phyloP scores from a whole-genome alignment of 2,888 invertebrate genomes.

The Mythimna impura region DNA sequence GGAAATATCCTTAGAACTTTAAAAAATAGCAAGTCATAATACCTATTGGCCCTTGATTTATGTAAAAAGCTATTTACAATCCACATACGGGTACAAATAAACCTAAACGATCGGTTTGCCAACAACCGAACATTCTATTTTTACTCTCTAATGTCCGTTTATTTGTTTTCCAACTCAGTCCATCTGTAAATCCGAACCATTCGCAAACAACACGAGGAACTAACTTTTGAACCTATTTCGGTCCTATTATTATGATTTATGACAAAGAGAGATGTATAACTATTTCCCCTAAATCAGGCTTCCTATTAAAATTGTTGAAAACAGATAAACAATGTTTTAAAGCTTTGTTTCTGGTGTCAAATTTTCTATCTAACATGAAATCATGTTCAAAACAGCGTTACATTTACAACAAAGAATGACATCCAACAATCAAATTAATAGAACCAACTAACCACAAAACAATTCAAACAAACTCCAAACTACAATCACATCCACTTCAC shows the following conservation, averaged over 20 bases:
- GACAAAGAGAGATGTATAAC: neutral
- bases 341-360: constrained; percentile 1
- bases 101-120: neutral
- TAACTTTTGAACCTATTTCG: constrained; percentile 19
- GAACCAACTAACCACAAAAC: constrained; percentile 30
- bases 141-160: neutral
- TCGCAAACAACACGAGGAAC: neutral
- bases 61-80: neutral
- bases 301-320: constrained; percentile 1
- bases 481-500: constrained; percentile 12
- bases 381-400: constrained; percentile 2
- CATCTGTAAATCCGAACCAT: neutral
- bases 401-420: constrained; percentile 15
- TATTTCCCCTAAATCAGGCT: constrained; percentile 2
- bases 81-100: neutral
- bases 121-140: constrained; percentile 29
- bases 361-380: neutral
- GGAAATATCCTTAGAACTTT: too few relatives aligned
- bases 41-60: neutral
- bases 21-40: neutral
- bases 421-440: constrained; percentile 23
- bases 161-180: constrained; percentile 10
- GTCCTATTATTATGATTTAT: constrained; percentile 9
- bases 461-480: constrained; percentile 35
- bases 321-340: neutral